Conservation (phyloP, 2,113 vertebrate species). For the Chlamydotis undulata region DNA sequence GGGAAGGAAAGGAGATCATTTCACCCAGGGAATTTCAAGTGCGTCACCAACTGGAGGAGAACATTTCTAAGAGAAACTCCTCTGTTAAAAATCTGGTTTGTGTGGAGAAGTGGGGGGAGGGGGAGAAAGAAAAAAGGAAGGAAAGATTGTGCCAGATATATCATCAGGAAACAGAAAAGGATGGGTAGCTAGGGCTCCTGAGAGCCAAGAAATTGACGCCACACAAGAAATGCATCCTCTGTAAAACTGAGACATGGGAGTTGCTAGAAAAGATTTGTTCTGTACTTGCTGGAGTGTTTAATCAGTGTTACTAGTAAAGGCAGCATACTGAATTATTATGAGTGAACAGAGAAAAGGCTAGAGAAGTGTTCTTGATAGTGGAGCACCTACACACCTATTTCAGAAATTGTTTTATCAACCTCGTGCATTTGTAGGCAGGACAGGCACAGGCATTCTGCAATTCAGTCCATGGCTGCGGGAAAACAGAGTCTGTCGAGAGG, state of each 20-base stretch:
- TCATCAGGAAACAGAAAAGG: background rate
- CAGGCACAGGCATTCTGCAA: background rate
- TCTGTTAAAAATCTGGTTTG: conserved; percentile 56
- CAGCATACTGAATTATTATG: background rate
- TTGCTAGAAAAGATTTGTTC: background rate
- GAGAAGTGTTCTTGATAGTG: background rate
- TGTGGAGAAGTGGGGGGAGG: background rate
- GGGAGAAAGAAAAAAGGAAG: background rate
- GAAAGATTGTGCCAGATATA: background rate
- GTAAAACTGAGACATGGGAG: background rate
- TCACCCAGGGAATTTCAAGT: conserved; percentile 61
- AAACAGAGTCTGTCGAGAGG: background rate
- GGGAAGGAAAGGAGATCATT: conserved; percentile 42
- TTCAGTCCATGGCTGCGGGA: background rate
- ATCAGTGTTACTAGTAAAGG: background rate
- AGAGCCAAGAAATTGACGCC: background rate
- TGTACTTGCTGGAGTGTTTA: background rate
- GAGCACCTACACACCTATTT: background rate
- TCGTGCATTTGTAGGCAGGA: background rate
- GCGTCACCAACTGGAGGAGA: conserved; percentile 58
- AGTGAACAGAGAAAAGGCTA: background rate
- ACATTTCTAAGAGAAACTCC: conserved; percentile 52
- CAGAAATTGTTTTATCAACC: background rate
- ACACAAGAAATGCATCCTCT: background rate
- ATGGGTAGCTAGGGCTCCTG: background rate